phyloP scores from a whole-genome alignment of 2,888 invertebrate genomes.

The Dioctria linearis region DNA sequence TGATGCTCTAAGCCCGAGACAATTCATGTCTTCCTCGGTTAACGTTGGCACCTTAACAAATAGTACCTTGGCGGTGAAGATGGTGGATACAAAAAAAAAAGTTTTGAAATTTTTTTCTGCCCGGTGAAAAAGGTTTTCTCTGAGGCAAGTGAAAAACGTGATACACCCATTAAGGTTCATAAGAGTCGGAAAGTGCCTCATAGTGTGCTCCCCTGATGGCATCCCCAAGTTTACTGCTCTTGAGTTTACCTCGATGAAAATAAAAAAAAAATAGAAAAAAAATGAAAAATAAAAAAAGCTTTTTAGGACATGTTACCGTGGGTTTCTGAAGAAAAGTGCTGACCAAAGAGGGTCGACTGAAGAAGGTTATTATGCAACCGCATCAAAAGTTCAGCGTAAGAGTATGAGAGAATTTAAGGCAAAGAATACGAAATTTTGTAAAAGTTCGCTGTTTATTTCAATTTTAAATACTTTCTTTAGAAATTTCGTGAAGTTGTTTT shows the following conservation, averaged over 20 bases:
- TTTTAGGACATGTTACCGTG: background rate
- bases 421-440: conserved; percentile 3
- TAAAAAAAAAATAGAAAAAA: conserved; percentile 15
- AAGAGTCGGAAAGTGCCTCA: conserved; percentile 19
- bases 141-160: conserved; percentile 34
- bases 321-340: conserved; percentile 13
- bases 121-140: conserved; percentile 1
- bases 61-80: background rate
- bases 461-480: background rate
- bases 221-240: conserved; percentile 18
- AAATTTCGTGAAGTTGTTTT: conserved; percentile 1
- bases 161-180: conserved; percentile 41
- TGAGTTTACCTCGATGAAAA: conserved; percentile 21
- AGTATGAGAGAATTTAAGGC: background rate
- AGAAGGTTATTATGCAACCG: conserved; percentile 22
- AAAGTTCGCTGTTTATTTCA: conserved; percentile 31
- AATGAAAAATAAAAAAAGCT: background rate
- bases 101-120: conserved; percentile 30
- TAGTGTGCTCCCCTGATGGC: conserved; percentile 10
- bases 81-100: background rate
- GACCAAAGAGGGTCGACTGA: background rate
- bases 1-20: background rate
- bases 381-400: conserved; percentile 12
- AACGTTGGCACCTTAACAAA: background rate
- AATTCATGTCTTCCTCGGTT: background rate